Evolutionary conservation across 2,888 invertebrate species (phyloP), one percentile per base, ranked within the genome.

Genomic region (Pristionchus japonicus): DNA sequence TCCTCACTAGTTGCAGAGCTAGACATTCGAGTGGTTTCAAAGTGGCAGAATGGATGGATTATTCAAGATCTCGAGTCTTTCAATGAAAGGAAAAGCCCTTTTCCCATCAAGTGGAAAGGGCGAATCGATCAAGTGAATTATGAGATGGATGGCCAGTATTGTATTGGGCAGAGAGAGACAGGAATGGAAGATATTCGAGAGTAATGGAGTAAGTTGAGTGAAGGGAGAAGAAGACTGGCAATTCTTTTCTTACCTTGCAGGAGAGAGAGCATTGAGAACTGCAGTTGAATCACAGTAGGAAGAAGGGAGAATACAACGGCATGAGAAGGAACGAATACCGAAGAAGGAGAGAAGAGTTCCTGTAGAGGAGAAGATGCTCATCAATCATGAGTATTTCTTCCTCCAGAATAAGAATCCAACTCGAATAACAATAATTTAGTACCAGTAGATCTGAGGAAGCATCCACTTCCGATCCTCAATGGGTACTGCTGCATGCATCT

Each of bases 281-380:
- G 87, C 52, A 85, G 20, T 43, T 1, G 37, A 57, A 34, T 86
- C 89, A 82, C 92, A 92, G 0, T 89, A 90, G 31, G 90, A 90
- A 27, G 88, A 87, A 1, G 91, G 89, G 23, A 92, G 87, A 27
- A 89, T 88, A 67, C 92, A 92, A 23, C 88, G 89, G 85, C 92
- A 92, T 34, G 90, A 87, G 82, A 91, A 92, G 7, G 90, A 90
- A 15, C 90, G 92, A 67, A 92, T 91, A 15, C 92, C 92, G 86
- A 92, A 92, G 61, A 92, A 90, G 17, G 91, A 91, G 23, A 92
- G 88, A 3, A 92, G 89, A 67, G 91, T 90, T 47, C 92, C 92
- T 91, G 88, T 80, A 88, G 86, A 13, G 27, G 70, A 34, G 27
- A 15, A 47, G 40, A 40, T 27, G 34, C 23, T n/a, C 49, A 20